Evolutionary conservation across 2,888 invertebrate species (phyloP).

Genomic region (Mactromeris polynyma): DNA sequence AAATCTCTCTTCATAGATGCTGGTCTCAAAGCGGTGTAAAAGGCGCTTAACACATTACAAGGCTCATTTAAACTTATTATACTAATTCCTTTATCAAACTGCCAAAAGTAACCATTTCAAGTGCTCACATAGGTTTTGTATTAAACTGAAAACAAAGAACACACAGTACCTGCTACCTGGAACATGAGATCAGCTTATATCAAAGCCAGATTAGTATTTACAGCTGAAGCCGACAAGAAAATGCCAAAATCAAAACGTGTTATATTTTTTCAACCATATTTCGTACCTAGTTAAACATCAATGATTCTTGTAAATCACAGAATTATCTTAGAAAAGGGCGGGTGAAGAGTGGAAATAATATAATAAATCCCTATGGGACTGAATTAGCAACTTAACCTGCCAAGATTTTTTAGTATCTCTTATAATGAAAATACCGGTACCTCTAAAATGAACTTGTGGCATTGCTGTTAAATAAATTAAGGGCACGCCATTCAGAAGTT

Average conservation of each 20-base stretch:
- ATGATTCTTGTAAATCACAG: neutral
- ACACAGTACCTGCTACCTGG: neutral
- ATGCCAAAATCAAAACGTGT: neutral
- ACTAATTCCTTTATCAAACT: constrained; percentile 3
- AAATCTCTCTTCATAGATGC: neutral
- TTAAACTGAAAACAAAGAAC: constrained; percentile 9
- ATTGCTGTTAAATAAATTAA: neutral
- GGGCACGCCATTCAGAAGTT: neutral
- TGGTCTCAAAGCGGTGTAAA: constrained; percentile 7
- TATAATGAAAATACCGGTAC: neutral
- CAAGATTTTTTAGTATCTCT: neutral
- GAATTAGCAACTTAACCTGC: neutral
- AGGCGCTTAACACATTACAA: constrained; percentile 8
- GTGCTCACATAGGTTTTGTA: constrained; percentile 1
- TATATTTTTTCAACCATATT: neutral
- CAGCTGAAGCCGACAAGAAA: neutral
- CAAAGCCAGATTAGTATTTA: neutral
- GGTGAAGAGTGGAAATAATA: neutral
- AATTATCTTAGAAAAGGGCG: neutral
- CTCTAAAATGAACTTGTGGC: neutral
- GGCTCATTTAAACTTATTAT: neutral
- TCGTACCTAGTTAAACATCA: neutral
- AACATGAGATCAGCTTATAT: neutral
- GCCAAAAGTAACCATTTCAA: constrained; percentile 20
- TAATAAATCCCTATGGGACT: neutral